phyloP scores from a whole-genome alignment of 1,140 invertebrate species.

The Melitaea cinxia region DNA sequence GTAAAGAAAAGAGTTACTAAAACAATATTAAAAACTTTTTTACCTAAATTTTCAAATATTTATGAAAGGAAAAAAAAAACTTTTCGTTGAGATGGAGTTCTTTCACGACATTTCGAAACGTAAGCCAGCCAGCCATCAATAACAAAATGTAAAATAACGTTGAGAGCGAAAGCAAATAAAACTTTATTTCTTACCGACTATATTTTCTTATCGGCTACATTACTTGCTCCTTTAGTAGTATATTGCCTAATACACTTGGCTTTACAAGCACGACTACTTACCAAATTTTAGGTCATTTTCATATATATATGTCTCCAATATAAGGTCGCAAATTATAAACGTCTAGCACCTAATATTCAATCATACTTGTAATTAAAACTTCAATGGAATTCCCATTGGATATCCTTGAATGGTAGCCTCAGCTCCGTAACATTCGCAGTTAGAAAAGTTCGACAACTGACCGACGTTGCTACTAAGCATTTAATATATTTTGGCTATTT shows the following conservation, averaged over 20 bases:
- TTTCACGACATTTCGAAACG: not conserved
- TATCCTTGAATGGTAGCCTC: too few species aligned
- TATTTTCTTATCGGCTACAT: not conserved
- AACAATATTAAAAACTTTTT: too few species aligned
- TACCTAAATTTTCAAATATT: too few species aligned
- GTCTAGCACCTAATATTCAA: too few species aligned
- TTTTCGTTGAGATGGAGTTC: not conserved
- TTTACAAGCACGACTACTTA: not conserved
- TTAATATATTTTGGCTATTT: too few species aligned
- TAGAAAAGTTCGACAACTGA: too few species aligned
- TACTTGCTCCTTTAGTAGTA: not conserved
- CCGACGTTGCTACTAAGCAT: too few species aligned
- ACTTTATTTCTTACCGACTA: not conserved
- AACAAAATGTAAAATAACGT: not conserved
- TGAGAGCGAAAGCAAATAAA: not conserved
- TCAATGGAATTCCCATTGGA: too few species aligned
- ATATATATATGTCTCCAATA: not conserved
- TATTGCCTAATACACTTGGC: constrained; percentile 3
- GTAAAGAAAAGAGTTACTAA: too few species aligned
- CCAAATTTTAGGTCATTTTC: not conserved
- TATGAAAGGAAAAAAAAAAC: too few species aligned
- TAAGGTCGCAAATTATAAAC: not conserved
- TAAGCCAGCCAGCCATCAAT: not conserved
- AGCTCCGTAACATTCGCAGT: too few species aligned
- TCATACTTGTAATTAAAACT: too few species aligned